Evolutionary conservation across 2,888 invertebrate genomes (phyloP).

Genomic region (Tineola bisselliella): DNA sequence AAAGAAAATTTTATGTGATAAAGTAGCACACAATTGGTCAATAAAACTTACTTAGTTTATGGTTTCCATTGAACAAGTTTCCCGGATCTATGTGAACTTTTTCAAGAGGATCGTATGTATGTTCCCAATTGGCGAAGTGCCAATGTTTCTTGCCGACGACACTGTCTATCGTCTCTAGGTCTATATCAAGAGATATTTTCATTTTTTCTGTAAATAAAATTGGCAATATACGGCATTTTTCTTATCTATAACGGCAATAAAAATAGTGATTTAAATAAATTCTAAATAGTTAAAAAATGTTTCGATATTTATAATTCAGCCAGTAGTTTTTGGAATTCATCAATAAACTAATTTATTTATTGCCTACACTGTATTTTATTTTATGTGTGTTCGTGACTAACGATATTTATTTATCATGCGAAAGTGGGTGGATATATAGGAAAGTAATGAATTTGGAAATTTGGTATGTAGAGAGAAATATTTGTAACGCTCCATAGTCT

Average conservation of each 20-base stretch:
- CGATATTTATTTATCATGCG: no score
- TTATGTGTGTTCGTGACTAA: no score
- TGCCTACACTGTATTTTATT: no score
- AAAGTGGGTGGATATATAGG: no score
- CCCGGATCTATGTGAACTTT: slow-evolving; percentile 13
- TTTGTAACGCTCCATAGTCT: no score
- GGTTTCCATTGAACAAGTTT: slow-evolving; percentile 13
- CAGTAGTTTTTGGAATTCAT: background rate
- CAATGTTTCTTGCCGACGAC: slow-evolving; percentile 14
- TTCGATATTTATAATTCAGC: background rate
- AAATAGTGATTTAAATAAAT: background rate
- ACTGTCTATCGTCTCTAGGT: slow-evolving; percentile 9
- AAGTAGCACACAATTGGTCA: background rate
- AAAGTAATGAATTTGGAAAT: no score
- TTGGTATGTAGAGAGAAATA: no score
- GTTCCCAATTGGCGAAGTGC: slow-evolving; percentile 13
- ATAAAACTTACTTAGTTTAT: slow-evolving; percentile 2
- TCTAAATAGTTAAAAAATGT: no score
- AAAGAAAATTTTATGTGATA: background rate
- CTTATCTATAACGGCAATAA: background rate
- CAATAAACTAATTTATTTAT: no score
- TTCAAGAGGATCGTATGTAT: slow-evolving; percentile 13
- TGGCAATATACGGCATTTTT: background rate
- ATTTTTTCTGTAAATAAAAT: slow-evolving; percentile 9
- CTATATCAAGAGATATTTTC: slow-evolving; percentile 6